Evolutionary conservation across 2,888 invertebrate genomes (phyloP).

Genomic region (Macrophya alboannulata): DNA sequence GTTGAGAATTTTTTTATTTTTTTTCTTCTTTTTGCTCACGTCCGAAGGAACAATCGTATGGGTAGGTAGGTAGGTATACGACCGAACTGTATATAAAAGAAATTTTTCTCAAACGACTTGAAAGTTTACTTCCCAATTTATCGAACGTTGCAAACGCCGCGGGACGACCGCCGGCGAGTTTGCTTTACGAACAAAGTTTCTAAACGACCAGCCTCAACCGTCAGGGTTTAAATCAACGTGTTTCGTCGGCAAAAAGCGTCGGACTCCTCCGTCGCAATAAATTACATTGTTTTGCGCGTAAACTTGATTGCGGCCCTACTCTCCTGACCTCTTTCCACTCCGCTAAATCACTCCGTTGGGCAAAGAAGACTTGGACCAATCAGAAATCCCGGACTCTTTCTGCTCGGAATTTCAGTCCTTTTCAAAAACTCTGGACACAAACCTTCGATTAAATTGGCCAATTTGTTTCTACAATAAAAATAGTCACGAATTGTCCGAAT

Average conservation of each 20-base stretch:
- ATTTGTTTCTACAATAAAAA: neutral
- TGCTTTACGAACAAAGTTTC: conserved; percentile 28
- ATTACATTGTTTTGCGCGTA: conserved; percentile 45
- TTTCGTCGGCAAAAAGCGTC: conserved; percentile 34
- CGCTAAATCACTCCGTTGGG: conserved; percentile 47
- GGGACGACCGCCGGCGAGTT: conserved; percentile 33
- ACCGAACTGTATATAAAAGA: conserved; percentile 19
- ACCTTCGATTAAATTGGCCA: neutral
- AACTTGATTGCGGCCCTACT: conserved; percentile 54
- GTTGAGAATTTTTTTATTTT: neutral
- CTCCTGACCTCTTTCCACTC: conserved; percentile 52
- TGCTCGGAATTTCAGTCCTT: conserved; percentile 22
- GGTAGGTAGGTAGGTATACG: neutral
- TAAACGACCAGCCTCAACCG: conserved; percentile 36
- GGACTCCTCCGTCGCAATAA: conserved; percentile 33
- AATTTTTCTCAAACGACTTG: conserved; percentile 5
- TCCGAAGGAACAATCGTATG: neutral
- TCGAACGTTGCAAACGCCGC: conserved; percentile 28
- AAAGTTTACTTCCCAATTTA: conserved; percentile 39
- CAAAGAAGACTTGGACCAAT: conserved; percentile 25
- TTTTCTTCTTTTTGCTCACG: too few species aligned
- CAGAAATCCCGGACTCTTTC: conserved; percentile 7
- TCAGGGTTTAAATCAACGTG: conserved; percentile 54
- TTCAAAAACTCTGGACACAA: neutral
- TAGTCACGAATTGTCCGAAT: neutral